Conservation (phyloP, 2,113 vertebrate genomes). For the Nannospalax galili region DNA sequence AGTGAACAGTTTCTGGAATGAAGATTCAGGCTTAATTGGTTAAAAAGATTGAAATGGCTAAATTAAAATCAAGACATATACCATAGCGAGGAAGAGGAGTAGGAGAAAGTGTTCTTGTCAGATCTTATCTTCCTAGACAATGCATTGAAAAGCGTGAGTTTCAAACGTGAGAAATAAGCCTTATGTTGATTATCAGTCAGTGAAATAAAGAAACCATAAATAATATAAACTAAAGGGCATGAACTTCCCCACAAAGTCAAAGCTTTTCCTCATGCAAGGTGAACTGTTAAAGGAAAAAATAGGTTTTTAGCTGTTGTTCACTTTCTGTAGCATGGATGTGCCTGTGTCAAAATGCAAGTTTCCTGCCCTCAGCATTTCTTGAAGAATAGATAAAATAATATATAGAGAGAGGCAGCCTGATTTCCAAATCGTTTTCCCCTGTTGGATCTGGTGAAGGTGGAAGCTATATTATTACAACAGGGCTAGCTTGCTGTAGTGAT, state of each 20-base stretch:
- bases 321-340: constrained; percentile 62
- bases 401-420: constrained; percentile 41
- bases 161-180: constrained; percentile 78
- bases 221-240: constrained; percentile 76
- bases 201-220: constrained; percentile 79
- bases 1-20: constrained; percentile 80
- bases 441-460: constrained; percentile 20
- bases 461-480: background rate
- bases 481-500: background rate
- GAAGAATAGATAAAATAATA: constrained; percentile 63
- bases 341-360: constrained; percentile 68
- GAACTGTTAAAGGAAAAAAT: constrained; percentile 73
- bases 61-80: constrained; percentile 85
- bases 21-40: constrained; percentile 84
- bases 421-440: constrained; percentile 39
- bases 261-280: constrained; percentile 70
- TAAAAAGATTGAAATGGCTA: constrained; percentile 79
- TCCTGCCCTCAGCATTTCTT: constrained; percentile 46
- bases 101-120: constrained; percentile 45
- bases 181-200: constrained; percentile 74
- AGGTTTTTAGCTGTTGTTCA: constrained; percentile 64
- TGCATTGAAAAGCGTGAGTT: constrained; percentile 32
- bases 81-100: constrained; percentile 45
- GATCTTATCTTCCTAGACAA: constrained; percentile 69
- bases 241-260: constrained; percentile 69